Evolutionary conservation across 2,113 vertebrate genomes (phyloP).

Genomic region (Toxotes jaculatrix): DNA sequence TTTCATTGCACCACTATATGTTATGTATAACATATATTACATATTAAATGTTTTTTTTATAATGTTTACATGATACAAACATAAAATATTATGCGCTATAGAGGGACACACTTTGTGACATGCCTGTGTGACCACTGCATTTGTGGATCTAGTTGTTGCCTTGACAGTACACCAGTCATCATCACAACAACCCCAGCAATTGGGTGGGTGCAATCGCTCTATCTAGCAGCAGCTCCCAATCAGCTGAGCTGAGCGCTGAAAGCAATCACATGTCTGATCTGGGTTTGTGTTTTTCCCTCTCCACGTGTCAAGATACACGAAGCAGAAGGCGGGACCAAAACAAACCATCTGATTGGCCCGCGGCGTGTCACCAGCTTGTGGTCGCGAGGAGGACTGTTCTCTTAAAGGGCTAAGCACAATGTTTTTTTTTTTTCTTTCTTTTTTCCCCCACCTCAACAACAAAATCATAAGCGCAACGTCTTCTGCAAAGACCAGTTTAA

Average conservation of each 20-base stretch:
- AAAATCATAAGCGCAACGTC: slow-evolving; percentile 45
- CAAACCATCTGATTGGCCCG: slow-evolving; percentile 77
- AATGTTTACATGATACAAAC: background rate
- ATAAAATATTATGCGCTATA: background rate
- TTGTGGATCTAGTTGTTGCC: slow-evolving; percentile 47
- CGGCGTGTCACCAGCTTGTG: slow-evolving; percentile 72
- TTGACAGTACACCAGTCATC: slow-evolving; percentile 51
- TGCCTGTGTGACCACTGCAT: slow-evolving; percentile 15
- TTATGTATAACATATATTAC: too few relatives aligned
- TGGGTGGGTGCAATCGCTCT: slow-evolving; percentile 48
- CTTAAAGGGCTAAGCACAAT: slow-evolving; percentile 70
- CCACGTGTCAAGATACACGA: slow-evolving; percentile 78
- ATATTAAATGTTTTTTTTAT: background rate
- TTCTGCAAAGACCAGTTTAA: background rate
- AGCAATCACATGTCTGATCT: slow-evolving; percentile 75
- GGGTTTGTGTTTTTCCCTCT: slow-evolving; percentile 75
- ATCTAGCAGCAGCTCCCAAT: slow-evolving; percentile 71
- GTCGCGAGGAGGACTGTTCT: slow-evolving; percentile 45
- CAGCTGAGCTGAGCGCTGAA: slow-evolving; percentile 75
- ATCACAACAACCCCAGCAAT: slow-evolving; percentile 40
- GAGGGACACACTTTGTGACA: background rate
- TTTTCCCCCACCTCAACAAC: slow-evolving; percentile 3
- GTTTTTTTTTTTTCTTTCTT: slow-evolving; percentile 27
- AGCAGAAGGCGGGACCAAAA: slow-evolving; percentile 79
- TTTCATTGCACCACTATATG: background rate